A percentile compares a stretch with the other conserved stretches of the same genome.
phyloP scores from a whole-genome alignment of 2,888 invertebrate species.

The Sericinus montela region DNA sequence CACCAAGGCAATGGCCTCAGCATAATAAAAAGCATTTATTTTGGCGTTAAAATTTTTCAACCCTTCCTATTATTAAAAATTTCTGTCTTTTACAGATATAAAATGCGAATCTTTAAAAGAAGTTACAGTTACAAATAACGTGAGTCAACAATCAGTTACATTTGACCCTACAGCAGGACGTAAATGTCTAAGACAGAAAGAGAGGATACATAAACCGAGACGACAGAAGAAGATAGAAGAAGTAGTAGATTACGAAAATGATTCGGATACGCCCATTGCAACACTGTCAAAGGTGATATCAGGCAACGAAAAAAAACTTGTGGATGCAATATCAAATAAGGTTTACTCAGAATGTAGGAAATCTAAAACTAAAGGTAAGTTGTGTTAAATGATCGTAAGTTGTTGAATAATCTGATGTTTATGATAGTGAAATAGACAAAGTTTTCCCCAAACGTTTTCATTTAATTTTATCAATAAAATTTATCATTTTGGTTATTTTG shows the following conservation, averaged over 20 bases:
- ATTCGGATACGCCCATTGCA: conserved; percentile 45
- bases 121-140: neutral
- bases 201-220: conserved; percentile 20
- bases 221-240: conserved; percentile 15
- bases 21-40: no score
- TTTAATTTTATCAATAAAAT: no score
- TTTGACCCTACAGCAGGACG: neutral
- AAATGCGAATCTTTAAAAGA: neutral
- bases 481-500: no score
- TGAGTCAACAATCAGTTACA: neutral
- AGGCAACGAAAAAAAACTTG: neutral
- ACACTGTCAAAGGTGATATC: conserved; percentile 27
- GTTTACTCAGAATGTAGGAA: neutral
- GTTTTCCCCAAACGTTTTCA: no score
- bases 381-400: no score
- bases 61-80: no score
- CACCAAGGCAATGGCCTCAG: no score
- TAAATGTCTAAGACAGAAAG: conserved; percentile 18
- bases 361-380: no score
- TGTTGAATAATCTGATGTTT: no score
- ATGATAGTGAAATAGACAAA: no score
- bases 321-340: neutral
- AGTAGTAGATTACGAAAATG: conserved; percentile 27
- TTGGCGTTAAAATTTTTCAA: no score
- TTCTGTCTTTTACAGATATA: neutral